These are phyloP conservation scores for Netelia melanura DNA, from an alignment of 2,888 invertebrate species.

Conservation along the genomic window DNA sequence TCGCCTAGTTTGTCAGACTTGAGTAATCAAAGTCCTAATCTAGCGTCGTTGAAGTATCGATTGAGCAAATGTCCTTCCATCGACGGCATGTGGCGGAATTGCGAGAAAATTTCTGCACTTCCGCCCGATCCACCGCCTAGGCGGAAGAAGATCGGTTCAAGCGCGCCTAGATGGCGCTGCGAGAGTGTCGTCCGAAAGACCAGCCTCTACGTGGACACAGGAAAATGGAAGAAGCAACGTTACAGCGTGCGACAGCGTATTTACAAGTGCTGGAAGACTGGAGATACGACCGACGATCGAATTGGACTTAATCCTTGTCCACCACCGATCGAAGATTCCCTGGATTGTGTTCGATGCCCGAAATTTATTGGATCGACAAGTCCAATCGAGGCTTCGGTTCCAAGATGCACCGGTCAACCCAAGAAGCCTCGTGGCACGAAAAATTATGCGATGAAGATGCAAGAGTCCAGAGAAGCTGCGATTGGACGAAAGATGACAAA, in stretches of 20 bases:
- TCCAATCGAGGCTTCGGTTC: background rate
- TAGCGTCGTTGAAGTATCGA: conserved; percentile 71
- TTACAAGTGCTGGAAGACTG: conserved; percentile 66
- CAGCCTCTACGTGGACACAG: conserved; percentile 18
- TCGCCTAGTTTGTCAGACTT: conserved; percentile 47
- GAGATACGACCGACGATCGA: conserved; percentile 12
- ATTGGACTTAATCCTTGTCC: conserved; percentile 66
- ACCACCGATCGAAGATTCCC: conserved; percentile 53
- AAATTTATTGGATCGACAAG: background rate
- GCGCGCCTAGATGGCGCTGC: background rate
- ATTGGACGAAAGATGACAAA: conserved; percentile 26
- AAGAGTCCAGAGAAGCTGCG: conserved; percentile 47
- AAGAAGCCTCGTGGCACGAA: conserved; percentile 40
- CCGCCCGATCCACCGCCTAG: conserved; percentile 60
- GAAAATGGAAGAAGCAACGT: conserved; percentile 73
- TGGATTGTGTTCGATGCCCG: background rate
- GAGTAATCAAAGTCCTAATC: conserved; percentile 62
- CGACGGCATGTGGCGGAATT: conserved; percentile 57
- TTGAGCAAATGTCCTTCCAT: conserved; percentile 71
- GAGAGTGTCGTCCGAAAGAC: background rate
- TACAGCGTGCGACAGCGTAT: conserved; percentile 69
- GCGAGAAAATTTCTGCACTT: background rate
- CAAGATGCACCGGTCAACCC: conserved; percentile 15
- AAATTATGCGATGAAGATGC: conserved; percentile 69
- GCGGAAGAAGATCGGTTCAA: background rate